These are phyloP conservation scores for Betta splendens DNA, from an alignment of 2,797 vertebrate species.

Conservation along the genomic window DNA sequence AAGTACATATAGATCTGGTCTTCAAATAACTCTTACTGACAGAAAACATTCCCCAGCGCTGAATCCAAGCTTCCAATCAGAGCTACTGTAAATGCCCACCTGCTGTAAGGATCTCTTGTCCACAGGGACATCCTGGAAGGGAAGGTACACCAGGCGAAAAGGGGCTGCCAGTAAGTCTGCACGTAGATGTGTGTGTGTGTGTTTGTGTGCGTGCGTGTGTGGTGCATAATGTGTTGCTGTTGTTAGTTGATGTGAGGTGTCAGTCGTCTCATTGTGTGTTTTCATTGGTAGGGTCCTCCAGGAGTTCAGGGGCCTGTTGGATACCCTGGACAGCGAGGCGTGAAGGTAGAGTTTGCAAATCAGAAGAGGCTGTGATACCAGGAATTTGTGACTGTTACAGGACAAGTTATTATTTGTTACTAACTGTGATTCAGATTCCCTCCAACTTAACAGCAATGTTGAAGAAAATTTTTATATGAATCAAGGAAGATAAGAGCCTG, in stretches of 20 bases:
- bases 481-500: too few species aligned
- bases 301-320: slow-evolving; percentile 79
- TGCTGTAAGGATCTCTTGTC: slow-evolving; percentile 23
- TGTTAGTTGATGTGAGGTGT: neutral
- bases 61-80: slow-evolving; percentile 13
- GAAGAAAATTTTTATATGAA: too few species aligned
- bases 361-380: too few species aligned
- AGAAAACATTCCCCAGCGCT: neutral
- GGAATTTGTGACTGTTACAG: too few species aligned
- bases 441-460: neutral
- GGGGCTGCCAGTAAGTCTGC: slow-evolving; percentile 85
- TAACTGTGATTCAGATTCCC: neutral
- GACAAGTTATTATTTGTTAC: too few species aligned
- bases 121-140: slow-evolving; percentile 94
- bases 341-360: slow-evolving; percentile 68
- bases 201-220: neutral
- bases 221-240: slow-evolving; percentile 1
- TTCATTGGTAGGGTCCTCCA: slow-evolving; percentile 60
- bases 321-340: slow-evolving; percentile 77
- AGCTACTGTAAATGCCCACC: slow-evolving; percentile 1
- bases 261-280: slow-evolving; percentile 4
- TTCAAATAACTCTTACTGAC: neutral
- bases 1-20: slow-evolving; percentile 63
- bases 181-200: neutral
- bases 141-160: slow-evolving; percentile 96